These are phyloP conservation scores for Masnerella sp. DNA, from an alignment of 2,888 invertebrate species.

Conservation along the genomic window DNA sequence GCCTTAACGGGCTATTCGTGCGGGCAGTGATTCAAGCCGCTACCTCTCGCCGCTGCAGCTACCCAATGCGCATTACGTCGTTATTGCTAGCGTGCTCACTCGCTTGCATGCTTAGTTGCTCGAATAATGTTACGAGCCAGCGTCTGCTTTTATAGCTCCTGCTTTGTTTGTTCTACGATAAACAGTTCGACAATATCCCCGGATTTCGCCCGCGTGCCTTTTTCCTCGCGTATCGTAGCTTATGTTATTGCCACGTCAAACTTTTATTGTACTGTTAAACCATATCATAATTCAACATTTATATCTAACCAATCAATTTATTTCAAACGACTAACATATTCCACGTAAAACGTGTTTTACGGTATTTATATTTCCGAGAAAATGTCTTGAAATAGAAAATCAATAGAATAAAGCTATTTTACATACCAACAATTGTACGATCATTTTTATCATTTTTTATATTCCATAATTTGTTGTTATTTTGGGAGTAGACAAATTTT, in stretches of 20 bases:
- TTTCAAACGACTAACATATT: too few relatives aligned
- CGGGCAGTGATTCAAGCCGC: slow-evolving; percentile 58
- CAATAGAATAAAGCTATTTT: slow-evolving; percentile 57
- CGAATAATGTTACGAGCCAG: slow-evolving; percentile 56
- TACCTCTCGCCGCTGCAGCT: slow-evolving; percentile 27
- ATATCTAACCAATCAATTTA: too few relatives aligned
- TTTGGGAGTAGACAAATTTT: too few relatives aligned
- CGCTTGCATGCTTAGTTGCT: slow-evolving; percentile 52
- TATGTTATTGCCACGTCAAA: too few relatives aligned
- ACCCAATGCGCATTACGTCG: slow-evolving; percentile 42
- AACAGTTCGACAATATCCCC: slow-evolving; percentile 42
- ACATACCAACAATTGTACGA: slow-evolving; percentile 29
- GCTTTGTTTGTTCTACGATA: slow-evolving; percentile 46
- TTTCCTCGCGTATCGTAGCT: too few relatives aligned
- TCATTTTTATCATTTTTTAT: slow-evolving; percentile 10
- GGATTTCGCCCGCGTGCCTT: slow-evolving; percentile 23
- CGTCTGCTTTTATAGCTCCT: slow-evolving; percentile 47
- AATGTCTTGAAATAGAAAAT: slow-evolving; percentile 43
- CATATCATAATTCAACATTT: too few relatives aligned
- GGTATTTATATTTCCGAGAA: slow-evolving; percentile 39
- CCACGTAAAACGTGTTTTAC: too few relatives aligned
- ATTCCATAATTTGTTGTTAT: not conserved
- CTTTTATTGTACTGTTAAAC: too few relatives aligned
- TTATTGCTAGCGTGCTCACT: slow-evolving; percentile 48
- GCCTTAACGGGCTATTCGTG: slow-evolving; percentile 61